phyloP scores from a whole-genome alignment of 2,888 invertebrate species.

The Aricia artaxerxes region DNA sequence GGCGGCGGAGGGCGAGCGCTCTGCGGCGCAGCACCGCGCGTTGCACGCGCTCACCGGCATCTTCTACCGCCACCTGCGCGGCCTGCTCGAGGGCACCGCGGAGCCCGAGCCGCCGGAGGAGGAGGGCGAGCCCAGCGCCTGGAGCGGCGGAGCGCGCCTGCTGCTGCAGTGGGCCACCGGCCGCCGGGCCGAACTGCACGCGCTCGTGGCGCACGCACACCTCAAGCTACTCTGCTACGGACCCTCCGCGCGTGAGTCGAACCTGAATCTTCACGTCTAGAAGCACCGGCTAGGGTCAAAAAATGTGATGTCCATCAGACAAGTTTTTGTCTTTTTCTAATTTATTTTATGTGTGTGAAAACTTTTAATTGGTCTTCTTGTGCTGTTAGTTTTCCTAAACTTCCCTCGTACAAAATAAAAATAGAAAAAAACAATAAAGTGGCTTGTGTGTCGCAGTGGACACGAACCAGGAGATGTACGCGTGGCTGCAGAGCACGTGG shows the following conservation, averaged over 20 bases:
- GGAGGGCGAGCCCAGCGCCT: conserved; percentile 76
- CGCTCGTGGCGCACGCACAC: conserved; percentile 81
- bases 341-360: too few relatives aligned
- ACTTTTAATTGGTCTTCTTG: too few relatives aligned
- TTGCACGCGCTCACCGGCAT: conserved; percentile 83
- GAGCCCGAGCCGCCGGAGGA: conserved; percentile 79
- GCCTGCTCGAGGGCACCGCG: conserved; percentile 81
- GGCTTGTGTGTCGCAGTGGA: conserved; percentile 53
- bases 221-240: conserved; percentile 70
- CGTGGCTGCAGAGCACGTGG: conserved; percentile 82
- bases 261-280: background rate
- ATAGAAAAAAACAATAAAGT: background rate
- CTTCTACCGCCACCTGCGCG: conserved; percentile 87
- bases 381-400: background rate
- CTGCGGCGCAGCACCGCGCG: conserved; percentile 76
- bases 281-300: too few relatives aligned
- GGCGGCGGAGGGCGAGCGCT: conserved; percentile 61
- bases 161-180: conserved; percentile 88
- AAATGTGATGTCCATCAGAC: too few relatives aligned
- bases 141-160: conserved; percentile 83
- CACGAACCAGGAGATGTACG: conserved; percentile 84
- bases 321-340: too few relatives aligned
- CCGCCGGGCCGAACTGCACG: conserved; percentile 85
- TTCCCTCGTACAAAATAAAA: too few relatives aligned
- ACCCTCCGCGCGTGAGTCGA: conserved; percentile 62